Conservation (phyloP, 2,113 vertebrate genomes). For the Narcine bancroftii region DNA sequence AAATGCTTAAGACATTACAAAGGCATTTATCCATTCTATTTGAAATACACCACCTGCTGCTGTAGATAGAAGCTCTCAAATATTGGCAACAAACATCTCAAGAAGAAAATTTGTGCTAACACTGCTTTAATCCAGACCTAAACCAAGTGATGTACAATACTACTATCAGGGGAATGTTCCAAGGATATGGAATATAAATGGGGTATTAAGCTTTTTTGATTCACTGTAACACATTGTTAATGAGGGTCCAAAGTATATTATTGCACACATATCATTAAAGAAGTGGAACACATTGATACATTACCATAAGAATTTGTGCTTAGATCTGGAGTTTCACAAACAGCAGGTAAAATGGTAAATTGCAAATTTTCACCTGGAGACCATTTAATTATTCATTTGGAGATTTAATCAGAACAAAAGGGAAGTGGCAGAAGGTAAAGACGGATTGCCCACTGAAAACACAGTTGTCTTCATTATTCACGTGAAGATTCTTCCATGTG, state of each 20-base stretch:
- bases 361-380: neutral
- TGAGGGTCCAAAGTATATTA: neutral
- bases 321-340: slow-evolving; percentile 1
- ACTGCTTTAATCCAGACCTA: neutral
- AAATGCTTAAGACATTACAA: neutral
- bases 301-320: slow-evolving; percentile 17
- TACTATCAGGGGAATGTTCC: neutral
- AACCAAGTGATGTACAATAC: neutral
- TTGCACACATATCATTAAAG: neutral
- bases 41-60: neutral
- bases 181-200: slow-evolving; percentile 28
- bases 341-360: slow-evolving; percentile 9
- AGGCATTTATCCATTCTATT: neutral
- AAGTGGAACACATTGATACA: neutral
- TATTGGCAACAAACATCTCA: neutral
- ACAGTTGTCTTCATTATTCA: slow-evolving; percentile 15
- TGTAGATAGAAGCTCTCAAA: neutral
- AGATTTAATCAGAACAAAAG: slow-evolving; percentile 33
- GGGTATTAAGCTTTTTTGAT: slow-evolving; percentile 12
- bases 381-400: slow-evolving; percentile 25
- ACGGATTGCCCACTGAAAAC: neutral
- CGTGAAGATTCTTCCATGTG: neutral
- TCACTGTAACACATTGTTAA: neutral
- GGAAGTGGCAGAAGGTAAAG: neutral
- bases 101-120: neutral